Base-by-base conservation (phyloP, 2,888 invertebrate genomes). In the Leucophenga maculata region DNA sequence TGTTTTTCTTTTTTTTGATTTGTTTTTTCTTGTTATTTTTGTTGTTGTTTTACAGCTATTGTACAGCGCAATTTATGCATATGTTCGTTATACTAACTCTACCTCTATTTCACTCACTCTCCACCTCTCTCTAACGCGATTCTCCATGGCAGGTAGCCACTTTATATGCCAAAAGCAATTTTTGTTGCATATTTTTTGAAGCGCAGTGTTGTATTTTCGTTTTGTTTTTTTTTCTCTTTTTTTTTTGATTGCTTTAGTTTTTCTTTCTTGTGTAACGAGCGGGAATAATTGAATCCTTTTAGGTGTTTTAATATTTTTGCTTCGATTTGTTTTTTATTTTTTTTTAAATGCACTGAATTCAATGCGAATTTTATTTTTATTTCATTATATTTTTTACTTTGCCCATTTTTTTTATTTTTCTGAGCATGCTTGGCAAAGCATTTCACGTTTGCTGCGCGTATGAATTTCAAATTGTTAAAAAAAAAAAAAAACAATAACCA, bases 381-480 rank as follows among this genome's bases (percentile, higher is more conserved):
- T 68, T 54, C 13, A 16, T 65, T 48, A 68, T 69, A 70, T 78
- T 75, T 74, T 66, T 72, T 73, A 59, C 76, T 69, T 67, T 52
- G 48, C 39, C 52, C 39, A 14, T 59, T 39, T 8, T 67, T 65
- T 65, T 32, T 50, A 67, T 73, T 46, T 81, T 83, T 75, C 73
- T 71, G 79, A 83, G 26, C 80, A 83, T 82, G 83, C 83, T 83
- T 80, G 77, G 82, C 73, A 74, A 80, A 80, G 78, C 80, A 80
- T 83, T 83, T 83, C 82, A 83, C 83, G 83, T 82, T 82, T 83
- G 80, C 74, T 82, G 83, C 82, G 81, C 77, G 83, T 81, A 81
- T 81, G 80, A 81, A 81, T 81, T 81, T 81, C 80, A 81, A 81
- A 81, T 81, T 39, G 60, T 46, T 14, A 22, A 8, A 18, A 52